These are phyloP conservation scores for Enteromius mattozi DNA, from an alignment of 2,797 vertebrate genomes.

Conservation along the genomic window DNA sequence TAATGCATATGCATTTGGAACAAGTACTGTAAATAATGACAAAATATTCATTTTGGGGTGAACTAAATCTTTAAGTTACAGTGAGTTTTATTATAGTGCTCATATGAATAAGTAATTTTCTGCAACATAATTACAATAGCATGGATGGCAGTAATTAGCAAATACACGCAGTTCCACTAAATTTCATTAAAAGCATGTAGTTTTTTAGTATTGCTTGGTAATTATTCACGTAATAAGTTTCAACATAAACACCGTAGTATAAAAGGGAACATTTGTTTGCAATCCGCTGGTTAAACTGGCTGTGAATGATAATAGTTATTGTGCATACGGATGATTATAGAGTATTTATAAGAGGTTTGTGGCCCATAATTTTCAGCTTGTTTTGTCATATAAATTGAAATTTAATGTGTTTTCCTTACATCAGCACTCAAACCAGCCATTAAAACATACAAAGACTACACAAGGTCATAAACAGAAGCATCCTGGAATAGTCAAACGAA, in stretches of 20 bases:
- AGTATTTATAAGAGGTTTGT: conserved; percentile 12
- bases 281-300: not conserved
- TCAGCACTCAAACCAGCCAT: conserved; percentile 14
- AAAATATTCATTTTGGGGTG: not conserved
- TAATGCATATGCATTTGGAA: not conserved
- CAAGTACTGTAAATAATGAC: not conserved
- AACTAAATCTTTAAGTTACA: not conserved
- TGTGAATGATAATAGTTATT: conserved; percentile 17
- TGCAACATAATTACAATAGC: conserved; percentile 11
- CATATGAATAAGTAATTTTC: not conserved
- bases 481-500: not conserved
- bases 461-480: conserved; percentile 31
- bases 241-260: not conserved
- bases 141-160: not conserved
- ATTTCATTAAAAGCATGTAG: conserved; percentile 17
- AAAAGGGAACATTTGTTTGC: not conserved
- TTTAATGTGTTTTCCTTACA: conserved; percentile 26
- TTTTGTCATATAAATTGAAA: conserved; percentile 34
- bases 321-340: conserved; percentile 19
- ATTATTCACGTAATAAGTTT: not conserved
- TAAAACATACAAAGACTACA: not conserved
- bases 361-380: conserved; percentile 9
- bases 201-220: not conserved
- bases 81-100: not conserved
- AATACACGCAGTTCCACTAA: not conserved